Evolutionary conservation across 1,140 invertebrate genomes (phyloP).

Genomic region (Vollenhovia emeryi): DNA sequence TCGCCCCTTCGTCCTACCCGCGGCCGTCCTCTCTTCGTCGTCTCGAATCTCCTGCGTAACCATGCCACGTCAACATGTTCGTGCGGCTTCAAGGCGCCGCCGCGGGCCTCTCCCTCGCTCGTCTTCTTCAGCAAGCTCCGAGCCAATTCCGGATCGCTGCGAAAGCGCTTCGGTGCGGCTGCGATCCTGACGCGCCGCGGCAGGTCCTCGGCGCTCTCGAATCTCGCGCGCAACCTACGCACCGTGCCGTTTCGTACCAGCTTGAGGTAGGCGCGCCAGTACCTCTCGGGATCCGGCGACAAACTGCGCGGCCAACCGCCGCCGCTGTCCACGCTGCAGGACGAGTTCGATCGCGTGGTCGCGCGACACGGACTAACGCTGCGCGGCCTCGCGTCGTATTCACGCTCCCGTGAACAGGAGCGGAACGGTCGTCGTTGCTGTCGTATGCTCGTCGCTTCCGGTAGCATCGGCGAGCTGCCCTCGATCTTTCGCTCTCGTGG

Average conservation of each 20-base stretch:
- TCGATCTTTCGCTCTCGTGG: constrained; percentile 70
- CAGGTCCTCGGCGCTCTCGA: constrained; percentile 88
- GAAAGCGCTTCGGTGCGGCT: constrained; percentile 87
- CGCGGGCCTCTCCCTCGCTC: constrained; percentile 78
- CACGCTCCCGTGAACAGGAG: constrained; percentile 76
- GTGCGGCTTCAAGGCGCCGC: constrained; percentile 80
- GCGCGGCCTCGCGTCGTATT: constrained; percentile 76
- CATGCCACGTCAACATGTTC: constrained; percentile 88
- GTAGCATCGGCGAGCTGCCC: constrained; percentile 73
- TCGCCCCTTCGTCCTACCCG: constrained; percentile 83
- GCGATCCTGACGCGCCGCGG: constrained; percentile 71
- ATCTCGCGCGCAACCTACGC: constrained; percentile 89
- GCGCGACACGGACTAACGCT: constrained; percentile 82
- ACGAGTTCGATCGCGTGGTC: constrained; percentile 78
- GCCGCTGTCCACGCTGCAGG: constrained; percentile 88
- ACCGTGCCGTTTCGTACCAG: constrained; percentile 92
- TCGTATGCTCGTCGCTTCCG: constrained; percentile 76
- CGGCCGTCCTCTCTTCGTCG: constrained; percentile 82
- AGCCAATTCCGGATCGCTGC: constrained; percentile 91
- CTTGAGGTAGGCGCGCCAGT: constrained; percentile 89
- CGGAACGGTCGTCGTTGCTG: constrained; percentile 62
- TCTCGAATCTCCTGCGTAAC: constrained; percentile 87
- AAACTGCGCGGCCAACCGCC: constrained; percentile 87
- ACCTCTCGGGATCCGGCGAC: constrained; percentile 89
- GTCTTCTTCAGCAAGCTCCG: constrained; percentile 86